These are phyloP conservation scores for Meandrusa payeni DNA, from an alignment of 2,888 invertebrate genomes.

Conservation along the genomic window DNA sequence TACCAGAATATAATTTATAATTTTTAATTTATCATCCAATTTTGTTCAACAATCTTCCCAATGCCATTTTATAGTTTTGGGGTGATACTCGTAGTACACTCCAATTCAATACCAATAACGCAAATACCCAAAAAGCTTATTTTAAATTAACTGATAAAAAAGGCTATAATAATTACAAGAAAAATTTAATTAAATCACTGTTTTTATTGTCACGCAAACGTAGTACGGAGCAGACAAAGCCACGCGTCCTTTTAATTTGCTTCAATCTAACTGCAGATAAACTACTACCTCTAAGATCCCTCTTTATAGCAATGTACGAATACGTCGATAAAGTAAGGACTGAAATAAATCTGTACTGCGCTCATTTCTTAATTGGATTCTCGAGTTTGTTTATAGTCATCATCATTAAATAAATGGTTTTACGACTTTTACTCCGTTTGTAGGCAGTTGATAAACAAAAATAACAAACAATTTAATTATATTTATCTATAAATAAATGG, in stretches of 20 bases:
- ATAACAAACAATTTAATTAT: too few relatives aligned
- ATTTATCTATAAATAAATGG: too few relatives aligned
- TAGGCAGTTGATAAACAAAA: constrained; percentile 35
- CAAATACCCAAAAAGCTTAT: background rate
- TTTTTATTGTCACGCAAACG: too few relatives aligned
- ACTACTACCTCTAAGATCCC: constrained; percentile 35
- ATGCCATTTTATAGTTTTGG: too few relatives aligned
- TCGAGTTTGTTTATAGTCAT: constrained; percentile 73
- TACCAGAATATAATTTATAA: too few relatives aligned
- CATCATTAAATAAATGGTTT: constrained; percentile 59
- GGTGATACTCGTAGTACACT: too few relatives aligned
- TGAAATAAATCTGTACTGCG: constrained; percentile 62
- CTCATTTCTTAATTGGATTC: constrained; percentile 76
- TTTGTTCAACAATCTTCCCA: too few relatives aligned
- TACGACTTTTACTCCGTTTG: constrained; percentile 61
- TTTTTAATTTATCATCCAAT: too few relatives aligned
- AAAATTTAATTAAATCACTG: too few relatives aligned
- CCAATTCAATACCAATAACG: too few relatives aligned
- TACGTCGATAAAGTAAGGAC: constrained; percentile 58
- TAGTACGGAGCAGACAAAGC: background rate
- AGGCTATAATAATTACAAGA: too few relatives aligned
- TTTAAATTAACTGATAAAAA: too few relatives aligned
- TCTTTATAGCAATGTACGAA: constrained; percentile 55
- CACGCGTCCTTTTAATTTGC: constrained; percentile 16
- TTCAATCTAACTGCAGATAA: constrained; percentile 37